Evolutionary conservation across 2,797 vertebrate genomes (phyloP).

Genomic region (Betta splendens): DNA sequence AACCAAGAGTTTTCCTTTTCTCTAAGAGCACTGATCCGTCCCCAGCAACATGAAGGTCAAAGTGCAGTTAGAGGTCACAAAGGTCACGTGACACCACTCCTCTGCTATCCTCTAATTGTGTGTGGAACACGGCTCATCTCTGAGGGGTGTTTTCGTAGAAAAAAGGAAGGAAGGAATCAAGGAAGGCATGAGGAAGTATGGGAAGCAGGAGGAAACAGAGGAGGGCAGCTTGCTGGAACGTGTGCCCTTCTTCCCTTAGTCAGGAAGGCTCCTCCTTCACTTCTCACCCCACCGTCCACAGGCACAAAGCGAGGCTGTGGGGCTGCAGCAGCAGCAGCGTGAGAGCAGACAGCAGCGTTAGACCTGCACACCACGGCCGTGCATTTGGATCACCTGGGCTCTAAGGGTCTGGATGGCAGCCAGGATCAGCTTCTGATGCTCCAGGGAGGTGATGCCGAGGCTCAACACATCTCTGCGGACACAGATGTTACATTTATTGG

Average conservation of each 20-base stretch:
- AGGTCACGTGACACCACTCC: conserved; percentile 56
- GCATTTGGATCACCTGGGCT: conserved; percentile 93
- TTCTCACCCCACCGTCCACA: conserved; percentile 31
- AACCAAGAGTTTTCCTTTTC: conserved; percentile 15
- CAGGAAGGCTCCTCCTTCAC: conserved; percentile 36
- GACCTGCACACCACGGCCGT: conserved; percentile 93
- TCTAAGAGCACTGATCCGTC: conserved; percentile 34
- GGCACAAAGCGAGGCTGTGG: conserved; percentile 8
- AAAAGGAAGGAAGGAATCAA: conserved; percentile 51
- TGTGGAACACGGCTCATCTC: conserved; percentile 13
- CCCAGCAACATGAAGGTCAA: conserved; percentile 38
- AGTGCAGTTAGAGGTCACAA: conserved; percentile 60
- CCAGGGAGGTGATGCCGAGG: conserved; percentile 88
- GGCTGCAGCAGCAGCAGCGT: conserved; percentile 28
- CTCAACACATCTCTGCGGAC: conserved; percentile 89
- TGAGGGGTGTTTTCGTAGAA: conserved; percentile 6
- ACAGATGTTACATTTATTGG: not conserved
- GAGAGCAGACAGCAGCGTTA: conserved; percentile 57
- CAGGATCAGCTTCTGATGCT: conserved; percentile 91
- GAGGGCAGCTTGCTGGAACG: conserved; percentile 32
- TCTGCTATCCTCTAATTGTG: conserved; percentile 22
- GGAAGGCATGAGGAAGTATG: conserved; percentile 57
- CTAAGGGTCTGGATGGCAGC: conserved; percentile 89
- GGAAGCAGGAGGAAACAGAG: conserved; percentile 47
- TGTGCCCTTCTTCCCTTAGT: conserved; percentile 37